These are phyloP conservation scores for Pipra filicauda DNA, from an alignment of 2,113 vertebrate genomes.

Conservation along the genomic window DNA sequence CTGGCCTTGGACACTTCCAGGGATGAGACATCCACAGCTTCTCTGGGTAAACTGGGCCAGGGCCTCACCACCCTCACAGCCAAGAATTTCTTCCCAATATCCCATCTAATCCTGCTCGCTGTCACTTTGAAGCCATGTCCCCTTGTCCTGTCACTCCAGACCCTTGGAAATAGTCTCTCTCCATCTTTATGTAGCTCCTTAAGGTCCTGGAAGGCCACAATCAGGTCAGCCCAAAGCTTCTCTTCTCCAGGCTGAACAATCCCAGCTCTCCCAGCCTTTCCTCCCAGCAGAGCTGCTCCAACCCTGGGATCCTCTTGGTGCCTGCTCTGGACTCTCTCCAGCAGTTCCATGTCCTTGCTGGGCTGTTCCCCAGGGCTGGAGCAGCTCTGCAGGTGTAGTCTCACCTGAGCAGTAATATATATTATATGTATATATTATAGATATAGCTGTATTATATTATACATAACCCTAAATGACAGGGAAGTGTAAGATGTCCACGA, in stretches of 20 bases:
- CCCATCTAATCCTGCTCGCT: fast-evolving
- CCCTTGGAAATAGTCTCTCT: background rate
- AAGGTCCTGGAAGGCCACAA: background rate
- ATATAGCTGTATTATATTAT: background rate
- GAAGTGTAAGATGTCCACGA: background rate
- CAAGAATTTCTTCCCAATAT: background rate
- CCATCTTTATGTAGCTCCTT: background rate
- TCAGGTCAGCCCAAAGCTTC: background rate
- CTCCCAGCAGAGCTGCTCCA: background rate
- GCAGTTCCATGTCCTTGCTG: background rate
- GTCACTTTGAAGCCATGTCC: background rate
- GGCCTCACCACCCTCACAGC: background rate
- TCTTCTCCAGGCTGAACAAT: background rate
- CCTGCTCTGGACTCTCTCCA: background rate
- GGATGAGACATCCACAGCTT: background rate
- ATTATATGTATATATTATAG: fast-evolving
- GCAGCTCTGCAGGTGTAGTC: background rate
- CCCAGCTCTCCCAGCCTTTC: background rate
- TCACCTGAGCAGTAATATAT: background rate
- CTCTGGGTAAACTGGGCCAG: background rate
- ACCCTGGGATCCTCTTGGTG: background rate
- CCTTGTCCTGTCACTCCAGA: background rate
- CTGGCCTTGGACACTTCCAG: background rate
- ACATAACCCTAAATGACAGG: background rate
- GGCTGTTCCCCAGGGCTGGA: background rate